phyloP scores from a whole-genome alignment of 2,113 vertebrate genomes.

The Benitochromis conjunctus region DNA sequence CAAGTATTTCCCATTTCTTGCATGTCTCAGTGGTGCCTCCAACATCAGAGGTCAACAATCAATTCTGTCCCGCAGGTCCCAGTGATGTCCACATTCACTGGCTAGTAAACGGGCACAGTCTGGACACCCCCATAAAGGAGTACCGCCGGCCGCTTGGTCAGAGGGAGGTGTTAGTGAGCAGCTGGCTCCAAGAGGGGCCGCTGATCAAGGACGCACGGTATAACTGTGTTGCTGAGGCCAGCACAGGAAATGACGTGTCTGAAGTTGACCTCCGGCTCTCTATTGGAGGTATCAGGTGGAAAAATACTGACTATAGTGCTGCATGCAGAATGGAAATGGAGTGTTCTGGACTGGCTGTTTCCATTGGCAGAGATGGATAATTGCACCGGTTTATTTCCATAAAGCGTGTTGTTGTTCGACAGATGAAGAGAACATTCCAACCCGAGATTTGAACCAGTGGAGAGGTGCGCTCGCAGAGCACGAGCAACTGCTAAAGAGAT shows the following conservation, averaged over 20 bases:
- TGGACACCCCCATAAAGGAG: slow-evolving; percentile 70
- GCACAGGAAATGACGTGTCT: slow-evolving; percentile 70
- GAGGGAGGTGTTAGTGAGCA: slow-evolving; percentile 78
- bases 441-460: slow-evolving; percentile 81
- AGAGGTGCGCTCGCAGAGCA: slow-evolving; percentile 80
- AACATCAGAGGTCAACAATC: slow-evolving; percentile 20
- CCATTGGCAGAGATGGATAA: not conserved
- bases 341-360: not conserved
- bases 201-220: slow-evolving; percentile 78
- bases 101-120: slow-evolving; percentile 78
- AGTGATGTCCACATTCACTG: slow-evolving; percentile 79
- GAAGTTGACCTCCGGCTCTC: slow-evolving; percentile 72
- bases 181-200: slow-evolving; percentile 82
- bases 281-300: slow-evolving; percentile 63
- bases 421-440: slow-evolving; percentile 74
- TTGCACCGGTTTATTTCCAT: not conserved
- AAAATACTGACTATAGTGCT: not conserved
- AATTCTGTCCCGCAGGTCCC: slow-evolving; percentile 78
- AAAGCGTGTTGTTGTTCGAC: slow-evolving; percentile 49
- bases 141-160: slow-evolving; percentile 67
- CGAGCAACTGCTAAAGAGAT: slow-evolving; percentile 80
- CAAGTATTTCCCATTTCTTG: not conserved
- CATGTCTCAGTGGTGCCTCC: not conserved
- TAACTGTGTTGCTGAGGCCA: slow-evolving; percentile 78
- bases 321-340: not conserved